Base-by-base conservation (phyloP, 2,888 invertebrate genomes). In the Mylabris sibirica region DNA sequence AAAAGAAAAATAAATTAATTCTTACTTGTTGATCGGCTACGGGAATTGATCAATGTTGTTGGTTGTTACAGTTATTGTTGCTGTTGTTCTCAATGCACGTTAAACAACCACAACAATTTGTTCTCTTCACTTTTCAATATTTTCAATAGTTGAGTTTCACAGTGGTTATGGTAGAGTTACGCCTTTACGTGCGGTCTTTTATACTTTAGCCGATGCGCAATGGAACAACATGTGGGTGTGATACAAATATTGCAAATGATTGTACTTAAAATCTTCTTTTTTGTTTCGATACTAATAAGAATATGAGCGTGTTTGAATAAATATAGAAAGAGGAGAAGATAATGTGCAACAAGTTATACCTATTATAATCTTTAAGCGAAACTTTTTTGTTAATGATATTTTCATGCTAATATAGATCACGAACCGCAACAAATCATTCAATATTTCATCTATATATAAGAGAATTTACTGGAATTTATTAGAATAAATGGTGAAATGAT, bases 171-270 rank as follows among this genome's bases (percentile, higher is more conserved):
- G 71, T 69, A 38, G 63, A 65, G 63, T 68, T 64, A 63, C 60
- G 66, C 62, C 66, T 65, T 70, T 71, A 70, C 66, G 68, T 64
- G 59, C 65, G 70, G 65, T 67, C 76, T 76, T 76, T 75, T 77
- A 77, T 76, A 77, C 72, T 68, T 64, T 65, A 69, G 70, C 65
- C 41, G 73, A 68, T 69, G 71, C 72, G 72, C 72, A 69, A 73
- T 74, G 69, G 74, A 68, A 70, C 44, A 66, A 72, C 71, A 75
- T 75, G 78, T 78, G 77, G 78, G 78, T 75, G 77, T 72, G 66
- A 57, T 63, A 67, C 61, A 66, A 67, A 63, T 70, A 68, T 64
- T 73, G 69, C 66, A 64, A 69, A 66, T 38, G 62, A 65, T 26
- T 49, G 62, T 64, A 20, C 62, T 53, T 14, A 3, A 11, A 24